Base-by-base conservation (phyloP, 2,888 invertebrate genomes). In the Acleris cristana region DNA sequence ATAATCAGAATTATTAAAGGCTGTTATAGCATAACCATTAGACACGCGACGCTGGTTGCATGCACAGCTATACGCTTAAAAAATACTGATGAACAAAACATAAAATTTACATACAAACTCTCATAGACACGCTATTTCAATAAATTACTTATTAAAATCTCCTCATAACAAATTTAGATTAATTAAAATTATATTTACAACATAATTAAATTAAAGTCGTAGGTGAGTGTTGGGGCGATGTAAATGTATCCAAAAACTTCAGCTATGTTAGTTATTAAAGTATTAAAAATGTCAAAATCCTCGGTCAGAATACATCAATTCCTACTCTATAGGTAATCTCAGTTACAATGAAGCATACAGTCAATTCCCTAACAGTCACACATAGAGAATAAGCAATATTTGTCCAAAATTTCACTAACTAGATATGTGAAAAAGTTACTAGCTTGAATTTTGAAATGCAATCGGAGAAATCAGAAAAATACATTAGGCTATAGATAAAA, bases 71-170 rank as follows among this genome's bases (percentile, higher is more conserved):
- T 89, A 85, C 81, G 82, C 89, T 89, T 90, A 91, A 78, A 83
- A 84, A 90, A 90, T 92, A 90, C 89, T 88, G 90, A 91, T 88
- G 90, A 91, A 92, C 90, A 88, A 89, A 91, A 90, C 85, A 90
- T 90, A 91, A 88, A 90, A 90, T 91, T 89, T 91, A 90, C 88
- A 89, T 80, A 83, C 82, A 88, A 88, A 87, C 85, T 80, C 80
- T 81, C 79, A 79, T 82, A 79, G 70, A 79, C 81, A 83, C 73
- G 76, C 79, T 76, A 72, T 74, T 80, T 80, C 74, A 81, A 76
- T 82, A 86, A 85, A 82, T 82, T 78, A 81, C 72, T 78, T 76
- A 74, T 74, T 74, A 67, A 69, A 72, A 70, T 70, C 70, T 80
- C 78, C 74, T 83, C 85, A 88, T 90, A 90, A 90, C 90, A 83